Evolutionary conservation across 2,113 vertebrate genomes (phyloP).

Genomic region (Coracopsis vasa): DNA sequence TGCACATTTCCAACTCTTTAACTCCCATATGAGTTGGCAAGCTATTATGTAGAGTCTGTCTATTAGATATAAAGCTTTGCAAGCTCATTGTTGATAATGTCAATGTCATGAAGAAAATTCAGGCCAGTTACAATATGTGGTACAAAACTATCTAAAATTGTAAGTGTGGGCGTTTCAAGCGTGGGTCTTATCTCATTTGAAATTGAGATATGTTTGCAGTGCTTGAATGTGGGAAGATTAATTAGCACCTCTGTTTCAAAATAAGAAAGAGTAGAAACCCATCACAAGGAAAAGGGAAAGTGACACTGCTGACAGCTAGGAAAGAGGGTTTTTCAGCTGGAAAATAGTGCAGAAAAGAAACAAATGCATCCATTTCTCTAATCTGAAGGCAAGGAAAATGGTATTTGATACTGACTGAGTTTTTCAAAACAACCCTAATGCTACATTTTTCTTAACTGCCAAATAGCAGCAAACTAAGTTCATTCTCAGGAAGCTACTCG

Average conservation of each 20-base stretch:
- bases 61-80: conserved; percentile 48
- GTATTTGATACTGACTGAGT: background rate
- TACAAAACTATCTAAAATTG: conserved; percentile 69
- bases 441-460: background rate
- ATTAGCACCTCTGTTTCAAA: conserved; percentile 88
- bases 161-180: conserved; percentile 69
- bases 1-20: conserved; percentile 8
- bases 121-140: conserved; percentile 51
- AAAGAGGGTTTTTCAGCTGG: conserved; percentile 67
- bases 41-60: conserved; percentile 9
- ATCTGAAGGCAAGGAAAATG: conserved; percentile 24
- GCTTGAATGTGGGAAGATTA: conserved; percentile 85
- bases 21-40: background rate
- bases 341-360: conserved; percentile 68
- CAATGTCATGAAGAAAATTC: conserved; percentile 57
- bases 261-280: conserved; percentile 78
- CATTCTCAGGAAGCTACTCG: background rate
- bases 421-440: background rate
- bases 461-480: background rate
- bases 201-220: conserved; percentile 81
- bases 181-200: conserved; percentile 76
- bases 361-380: conserved; percentile 44
- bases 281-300: conserved; percentile 74
- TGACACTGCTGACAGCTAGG: conserved; percentile 70
- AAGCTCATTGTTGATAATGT: conserved; percentile 42